Conservation (phyloP, 2,113 vertebrate genomes). For the Mesoclemmys tuberculata region DNA sequence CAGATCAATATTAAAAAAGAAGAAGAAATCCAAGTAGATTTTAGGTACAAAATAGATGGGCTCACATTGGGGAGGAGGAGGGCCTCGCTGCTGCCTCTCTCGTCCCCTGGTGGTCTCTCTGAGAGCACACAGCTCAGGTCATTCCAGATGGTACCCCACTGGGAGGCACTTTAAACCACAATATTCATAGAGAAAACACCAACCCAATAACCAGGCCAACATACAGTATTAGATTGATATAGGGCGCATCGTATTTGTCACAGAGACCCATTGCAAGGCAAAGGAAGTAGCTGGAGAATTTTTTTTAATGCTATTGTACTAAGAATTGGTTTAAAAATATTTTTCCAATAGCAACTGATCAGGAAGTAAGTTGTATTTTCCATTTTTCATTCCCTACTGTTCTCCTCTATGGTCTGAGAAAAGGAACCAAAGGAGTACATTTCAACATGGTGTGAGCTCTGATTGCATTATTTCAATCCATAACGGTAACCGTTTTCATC, state of each 20-base stretch:
- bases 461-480: neutral
- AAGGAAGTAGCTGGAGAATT: neutral
- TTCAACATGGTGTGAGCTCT: neutral
- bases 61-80: neutral
- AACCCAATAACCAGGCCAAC: neutral
- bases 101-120: neutral
- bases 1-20: neutral
- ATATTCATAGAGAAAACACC: neutral
- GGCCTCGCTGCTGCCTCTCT: neutral
- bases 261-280: neutral
- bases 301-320: neutral
- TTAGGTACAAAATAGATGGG: neutral
- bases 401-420: neutral
- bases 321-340: neutral
- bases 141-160: neutral
- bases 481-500: neutral
- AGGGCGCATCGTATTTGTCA: neutral
- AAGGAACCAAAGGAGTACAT: neutral
- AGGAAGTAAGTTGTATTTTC: fast-evolving
- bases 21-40: neutral
- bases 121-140: neutral
- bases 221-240: neutral
- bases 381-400: neutral
- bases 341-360: neutral
- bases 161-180: neutral